Percentiles rank a stretch among this genome's conserved stretches.
Conservation (phyloP, 2,888 invertebrate species). For the Drosophila demipolita region DNA sequence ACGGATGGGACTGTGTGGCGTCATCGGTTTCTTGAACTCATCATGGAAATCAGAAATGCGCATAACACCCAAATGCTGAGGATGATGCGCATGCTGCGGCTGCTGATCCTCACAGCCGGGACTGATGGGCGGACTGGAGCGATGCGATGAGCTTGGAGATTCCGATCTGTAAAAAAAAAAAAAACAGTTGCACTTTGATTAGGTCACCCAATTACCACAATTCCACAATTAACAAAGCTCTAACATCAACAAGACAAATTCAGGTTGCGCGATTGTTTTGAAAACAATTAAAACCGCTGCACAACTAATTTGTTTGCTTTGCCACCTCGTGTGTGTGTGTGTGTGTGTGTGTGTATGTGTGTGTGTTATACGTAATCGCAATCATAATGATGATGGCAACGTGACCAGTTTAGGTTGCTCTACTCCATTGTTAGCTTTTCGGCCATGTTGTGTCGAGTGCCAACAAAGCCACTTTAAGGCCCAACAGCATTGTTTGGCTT, state of each 20-base stretch:
- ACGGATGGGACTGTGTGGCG: constrained; percentile 84
- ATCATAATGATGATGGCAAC: constrained; percentile 46
- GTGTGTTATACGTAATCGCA: constrained; percentile 64
- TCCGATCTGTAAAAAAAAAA: constrained; percentile 80
- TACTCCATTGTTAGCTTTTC: constrained; percentile 36
- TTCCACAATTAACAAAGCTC: constrained; percentile 67
- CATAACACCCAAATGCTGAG: constrained; percentile 84
- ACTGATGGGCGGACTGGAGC: constrained; percentile 93
- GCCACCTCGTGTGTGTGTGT: constrained; percentile 44
- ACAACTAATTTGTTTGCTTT: constrained; percentile 71
- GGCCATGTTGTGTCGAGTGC: constrained; percentile 73
- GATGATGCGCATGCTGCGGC: constrained; percentile 62
- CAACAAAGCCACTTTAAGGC: constrained; percentile 68
- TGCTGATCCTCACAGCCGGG: constrained; percentile 92
- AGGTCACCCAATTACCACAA: constrained; percentile 55
- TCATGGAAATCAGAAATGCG: constrained; percentile 85
- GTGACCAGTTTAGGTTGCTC: constrained; percentile 45
- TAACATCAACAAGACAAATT: constrained; percentile 45
- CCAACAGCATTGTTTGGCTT: constrained; percentile 36
- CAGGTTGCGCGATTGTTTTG: constrained; percentile 57
- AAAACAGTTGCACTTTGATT: neutral
- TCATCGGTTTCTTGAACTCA: constrained; percentile 85
- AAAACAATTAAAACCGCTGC: constrained; percentile 67
- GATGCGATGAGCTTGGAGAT: constrained; percentile 87
- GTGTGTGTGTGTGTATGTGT: too few relatives aligned